Evolutionary conservation across 1,140 invertebrate genomes (phyloP), one percentile per base, ranked within the genome.

Genomic region (Zaprionus davidi): DNA sequence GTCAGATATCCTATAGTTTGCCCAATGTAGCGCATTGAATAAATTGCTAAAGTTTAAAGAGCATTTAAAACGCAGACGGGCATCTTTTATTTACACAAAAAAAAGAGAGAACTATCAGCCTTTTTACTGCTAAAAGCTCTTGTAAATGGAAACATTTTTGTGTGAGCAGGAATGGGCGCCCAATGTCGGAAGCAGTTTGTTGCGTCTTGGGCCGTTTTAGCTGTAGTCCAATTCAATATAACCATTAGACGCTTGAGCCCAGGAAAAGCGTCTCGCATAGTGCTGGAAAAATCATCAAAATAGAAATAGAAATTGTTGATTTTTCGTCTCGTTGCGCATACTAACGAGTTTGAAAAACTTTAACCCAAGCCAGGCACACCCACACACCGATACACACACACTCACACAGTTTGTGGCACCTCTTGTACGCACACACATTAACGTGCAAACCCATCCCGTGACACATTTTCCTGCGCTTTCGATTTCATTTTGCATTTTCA

Each of bases 251-350:
- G 67, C 41, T 46, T 46, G 41, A 46, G 41, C n/a, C n/a, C 41
- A 17, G n/a, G 41, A 17, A 46, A 20, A 46, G n/a, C 71, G 38
- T 58, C 36, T 53, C 55, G 28, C 76, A 72, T 75, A 78, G 79
- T 83, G 84, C 71, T 76, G 70, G 34, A 79, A 90, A 76, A 79
- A 90, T 90, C 79, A 88, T 79, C 78, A 79, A 90, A 88, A 84
- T 84, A 90, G 86, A 90, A 85, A 88, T 90, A 90, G 86, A 90
- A 85, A 88, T 90, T 90, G 85, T 88, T 90, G 85, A 90, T 88
- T 90, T 90, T 90, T 85, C 85, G 85, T 90, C 66, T 90, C 85
- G 85, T 70, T 90, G 81, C 79, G 85, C 85, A 88, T 88, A 88
- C 85, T 85, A 88, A 88, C 85, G 85, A 88, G 78, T 76, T 88